Conservation (phyloP, 2,888 invertebrate species). For the Trichacis sp. region DNA sequence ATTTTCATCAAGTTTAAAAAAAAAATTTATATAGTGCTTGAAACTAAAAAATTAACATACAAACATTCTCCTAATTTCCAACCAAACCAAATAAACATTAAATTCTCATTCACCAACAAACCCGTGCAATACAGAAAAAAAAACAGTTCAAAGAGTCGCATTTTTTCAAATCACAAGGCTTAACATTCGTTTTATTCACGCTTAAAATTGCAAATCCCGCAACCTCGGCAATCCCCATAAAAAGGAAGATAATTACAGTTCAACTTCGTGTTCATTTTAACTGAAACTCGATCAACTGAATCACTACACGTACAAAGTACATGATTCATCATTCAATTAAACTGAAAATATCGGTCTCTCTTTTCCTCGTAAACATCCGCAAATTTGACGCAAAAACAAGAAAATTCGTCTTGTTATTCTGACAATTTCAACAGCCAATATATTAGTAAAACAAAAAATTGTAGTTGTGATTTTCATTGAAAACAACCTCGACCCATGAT, state of each 20-base stretch:
- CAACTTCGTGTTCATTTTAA: background rate
- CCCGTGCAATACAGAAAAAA: no score
- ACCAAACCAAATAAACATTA: no score
- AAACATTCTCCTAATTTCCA: no score
- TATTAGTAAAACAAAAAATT: background rate
- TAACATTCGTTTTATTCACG: no score
- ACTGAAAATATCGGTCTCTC: no score
- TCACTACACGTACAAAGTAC: background rate
- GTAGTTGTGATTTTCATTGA: background rate
- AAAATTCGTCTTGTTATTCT: background rate
- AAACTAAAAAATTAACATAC: no score
- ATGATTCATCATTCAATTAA: background rate
- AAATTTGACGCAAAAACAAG: background rate
- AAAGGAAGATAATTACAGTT: slow-evolving; percentile 1
- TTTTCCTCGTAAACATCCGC: background rate
- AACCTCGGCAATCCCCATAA: background rate
- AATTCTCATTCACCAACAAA: no score
- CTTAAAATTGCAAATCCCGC: no score
- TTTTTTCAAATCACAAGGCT: no score
- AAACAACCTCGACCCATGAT: slow-evolving; percentile 4
- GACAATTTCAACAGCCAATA: background rate
- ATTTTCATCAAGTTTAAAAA: no score
- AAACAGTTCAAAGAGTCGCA: no score
- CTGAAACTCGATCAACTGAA: background rate
- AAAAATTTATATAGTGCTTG: no score